Evolutionary conservation across 2,888 invertebrate genomes (phyloP), one percentile per base, ranked within the genome.

Genomic region (Hyposoter didymator): DNA sequence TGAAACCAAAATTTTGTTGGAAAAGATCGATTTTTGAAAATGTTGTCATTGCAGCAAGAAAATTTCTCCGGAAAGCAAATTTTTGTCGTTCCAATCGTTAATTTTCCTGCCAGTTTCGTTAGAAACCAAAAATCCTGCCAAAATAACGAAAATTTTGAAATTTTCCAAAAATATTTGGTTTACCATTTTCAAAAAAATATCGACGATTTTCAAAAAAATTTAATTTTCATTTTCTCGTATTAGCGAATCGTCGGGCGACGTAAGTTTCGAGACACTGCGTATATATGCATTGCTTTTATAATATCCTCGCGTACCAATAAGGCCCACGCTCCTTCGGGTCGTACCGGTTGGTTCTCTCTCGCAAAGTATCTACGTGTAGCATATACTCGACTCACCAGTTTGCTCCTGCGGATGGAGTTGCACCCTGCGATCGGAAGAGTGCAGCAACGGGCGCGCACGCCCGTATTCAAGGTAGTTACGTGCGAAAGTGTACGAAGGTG

Each of bases 341-440:
- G 79, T 64, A 49, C 72, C 39, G 59, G 32, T 70, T 59, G 47
- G 55, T 69, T 69, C 39, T 69, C 67, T 70, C 74, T 45, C 49
- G 49, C 59, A n/a, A 5, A 22, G 32, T 70, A 14, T 62, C 55
- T 55, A 73, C 22, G 59, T 59, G 59, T 59, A 59, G 22, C 12
- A 45, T 39, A 69, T 45, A 52, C 73, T 70, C 79, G 69, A 70
- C 72, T 79, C 59, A 75, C 73, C 73, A 78, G 67, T 67, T 78
- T 73, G 82, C 72, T 67, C 69, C 84, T 72, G 70, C n/a, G 28
- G 75, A 84, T 80, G 84, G 75, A 84, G 80, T 76, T 80, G 84
- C 72, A 80, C 75, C 49, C 64, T 69, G 75, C 74, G 73, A 84
- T 80, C 72, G 35, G 55, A 47, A n/a, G n/a, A 80, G 80, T 55